Percentiles rank a stretch among this genome's conserved stretches.
Evolutionary conservation across 1,140 invertebrate species (phyloP).

Genomic region (Drosophila sp.): DNA sequence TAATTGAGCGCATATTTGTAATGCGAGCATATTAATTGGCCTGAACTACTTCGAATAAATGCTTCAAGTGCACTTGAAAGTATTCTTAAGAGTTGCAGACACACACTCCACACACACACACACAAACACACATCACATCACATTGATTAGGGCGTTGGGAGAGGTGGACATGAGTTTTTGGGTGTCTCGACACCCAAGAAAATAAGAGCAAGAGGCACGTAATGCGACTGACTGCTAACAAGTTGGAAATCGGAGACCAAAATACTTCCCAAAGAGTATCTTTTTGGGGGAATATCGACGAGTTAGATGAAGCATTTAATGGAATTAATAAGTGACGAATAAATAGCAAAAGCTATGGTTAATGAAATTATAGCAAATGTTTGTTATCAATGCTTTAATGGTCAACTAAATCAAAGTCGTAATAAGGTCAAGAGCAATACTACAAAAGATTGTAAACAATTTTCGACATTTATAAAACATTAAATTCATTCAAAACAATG

Average conservation of each 20-base stretch:
- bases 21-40: conserved; percentile 76
- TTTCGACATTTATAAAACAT: too few relatives aligned
- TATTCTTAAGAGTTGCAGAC: conserved; percentile 18
- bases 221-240: conserved; percentile 43
- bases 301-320: not conserved
- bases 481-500: too few relatives aligned
- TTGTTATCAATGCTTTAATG: too few relatives aligned
- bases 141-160: not conserved
- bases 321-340: conserved; percentile 26
- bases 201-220: conserved; percentile 45
- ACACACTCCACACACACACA: not conserved
- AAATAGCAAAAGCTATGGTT: too few relatives aligned
- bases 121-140: not conserved
- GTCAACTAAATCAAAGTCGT: too few relatives aligned
- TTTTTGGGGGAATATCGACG: conserved; percentile 5
- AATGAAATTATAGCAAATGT: too few relatives aligned
- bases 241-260: conserved; percentile 26
- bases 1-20: conserved; percentile 75
- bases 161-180: not conserved
- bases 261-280: conserved; percentile 24
- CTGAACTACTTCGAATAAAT: conserved; percentile 45
- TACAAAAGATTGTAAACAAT: too few relatives aligned
- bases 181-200: conserved; percentile 28
- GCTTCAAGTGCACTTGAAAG: conserved; percentile 48
- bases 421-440: too few relatives aligned